Percentiles rank a stretch among this genome's conserved stretches.
These are phyloP conservation scores for Delphinapterus leucas DNA, from an alignment of 2,113 vertebrate genomes.

Conservation along the genomic window DNA sequence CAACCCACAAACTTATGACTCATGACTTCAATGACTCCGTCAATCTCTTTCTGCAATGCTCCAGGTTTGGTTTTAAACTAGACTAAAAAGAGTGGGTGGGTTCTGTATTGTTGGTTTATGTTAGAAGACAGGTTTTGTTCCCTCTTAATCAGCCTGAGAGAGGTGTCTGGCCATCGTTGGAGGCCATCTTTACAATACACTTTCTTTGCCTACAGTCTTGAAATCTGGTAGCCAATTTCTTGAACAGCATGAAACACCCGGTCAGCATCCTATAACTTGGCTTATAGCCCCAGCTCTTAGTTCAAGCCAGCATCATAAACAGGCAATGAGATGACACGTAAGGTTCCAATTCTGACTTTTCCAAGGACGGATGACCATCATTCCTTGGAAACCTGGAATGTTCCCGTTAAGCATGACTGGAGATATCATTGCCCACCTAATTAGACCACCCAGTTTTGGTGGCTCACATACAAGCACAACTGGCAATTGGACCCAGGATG, in stretches of 20 bases:
- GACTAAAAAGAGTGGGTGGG: neutral
- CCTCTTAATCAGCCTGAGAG: neutral
- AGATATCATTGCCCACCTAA: neutral
- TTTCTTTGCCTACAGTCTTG: neutral
- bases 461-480: accelerated
- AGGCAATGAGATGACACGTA: neutral
- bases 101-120: neutral
- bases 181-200: neutral
- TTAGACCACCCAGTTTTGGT: neutral
- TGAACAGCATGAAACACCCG: neutral
- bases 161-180: neutral
- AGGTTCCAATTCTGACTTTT: neutral
- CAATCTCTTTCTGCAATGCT: neutral
- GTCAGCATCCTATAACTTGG: neutral
- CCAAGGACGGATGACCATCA: neutral
- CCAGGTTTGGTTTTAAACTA: neutral
- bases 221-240: neutral
- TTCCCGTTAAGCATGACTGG: neutral
- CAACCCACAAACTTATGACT: neutral
- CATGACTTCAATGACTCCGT: accelerated
- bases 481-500: neutral
- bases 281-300: neutral
- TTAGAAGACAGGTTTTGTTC: neutral
- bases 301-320: neutral
- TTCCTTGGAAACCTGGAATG: neutral